Evolutionary conservation across 2,888 invertebrate species (phyloP).

Genomic region (Torymus aiolomorphi): DNA sequence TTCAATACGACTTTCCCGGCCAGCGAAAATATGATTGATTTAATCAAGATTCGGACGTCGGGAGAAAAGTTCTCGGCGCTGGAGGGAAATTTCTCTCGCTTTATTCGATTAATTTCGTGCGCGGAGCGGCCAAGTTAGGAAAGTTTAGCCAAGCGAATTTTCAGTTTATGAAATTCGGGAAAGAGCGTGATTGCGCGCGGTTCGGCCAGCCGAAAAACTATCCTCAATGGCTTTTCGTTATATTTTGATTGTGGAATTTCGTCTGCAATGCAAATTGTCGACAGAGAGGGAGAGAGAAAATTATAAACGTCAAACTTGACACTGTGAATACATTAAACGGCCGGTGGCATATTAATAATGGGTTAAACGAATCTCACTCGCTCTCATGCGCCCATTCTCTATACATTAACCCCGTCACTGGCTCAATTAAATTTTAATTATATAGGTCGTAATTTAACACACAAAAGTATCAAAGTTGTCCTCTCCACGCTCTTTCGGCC

Average conservation of each 20-base stretch:
- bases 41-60: slow-evolving; percentile 12
- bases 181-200: not conserved
- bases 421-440: no score
- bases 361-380: no score
- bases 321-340: no score
- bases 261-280: not conserved
- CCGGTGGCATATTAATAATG: no score
- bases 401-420: no score
- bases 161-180: not conserved
- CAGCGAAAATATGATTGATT: slow-evolving; percentile 28
- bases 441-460: no score
- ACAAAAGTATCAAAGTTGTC: no score
- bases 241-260: not conserved
- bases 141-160: slow-evolving; percentile 5
- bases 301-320: no score
- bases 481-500: no score
- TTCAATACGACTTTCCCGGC: not conserved
- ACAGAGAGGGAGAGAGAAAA: no score
- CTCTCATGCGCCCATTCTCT: no score
- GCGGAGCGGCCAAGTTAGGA: not conserved
- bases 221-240: not conserved
- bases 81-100: not conserved
- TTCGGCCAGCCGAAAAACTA: not conserved
- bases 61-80: not conserved
- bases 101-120: slow-evolving; percentile 6